Evolutionary conservation across 2,797 vertebrate genomes (phyloP), one percentile per base, ranked within the genome.

Genomic region (Cryptoprocta ferox): DNA sequence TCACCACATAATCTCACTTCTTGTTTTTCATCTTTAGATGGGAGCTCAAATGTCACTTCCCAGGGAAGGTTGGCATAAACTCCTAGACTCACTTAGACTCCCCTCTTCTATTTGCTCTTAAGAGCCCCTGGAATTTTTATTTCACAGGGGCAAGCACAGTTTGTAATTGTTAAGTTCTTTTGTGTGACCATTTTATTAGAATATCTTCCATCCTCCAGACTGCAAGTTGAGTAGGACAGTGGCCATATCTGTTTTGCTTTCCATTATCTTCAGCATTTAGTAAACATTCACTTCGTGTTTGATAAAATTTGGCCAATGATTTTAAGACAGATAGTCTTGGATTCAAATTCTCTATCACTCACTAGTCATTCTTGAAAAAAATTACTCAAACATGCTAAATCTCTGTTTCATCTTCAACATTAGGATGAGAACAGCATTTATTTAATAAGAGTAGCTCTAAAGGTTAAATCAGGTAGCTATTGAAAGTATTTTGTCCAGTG

Each of bases 341-440:
- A 92, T 79, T 97, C 68, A 89, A 95, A 56, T 92, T 96, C 42
- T 95, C 48, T 93, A 82, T 71, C 71, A 88, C 19, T 91, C 76
- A 89, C 37, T 88, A 93, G 61, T 30, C 63, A 68, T 92, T 87
- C 66, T 90, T 84, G 37, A 75, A 89, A 89, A 89, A 94, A 92
- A 80, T 79, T 94, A 96, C 61, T 96, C 71, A 95, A 84, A 94
- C 45, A 89, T 90, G 26, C 24, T 75, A 86, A 94, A 84, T 94
- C 45, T 91, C 45, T 35, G 32, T 48, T 91, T 95, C 61, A 92
- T 85, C 45, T 88, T 91, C 8, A 96, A 81, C 91, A 95, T 76
- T 91, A 48, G 53, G 61, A 92, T 86, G 82, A 75, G 73, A 94
- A 92, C 6, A 94, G 48, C 35, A 98, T 66, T 18, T 83, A 53